Evolutionary conservation across 2,113 vertebrate species (phyloP).

Genomic region (Ploceus nigricollis): DNA sequence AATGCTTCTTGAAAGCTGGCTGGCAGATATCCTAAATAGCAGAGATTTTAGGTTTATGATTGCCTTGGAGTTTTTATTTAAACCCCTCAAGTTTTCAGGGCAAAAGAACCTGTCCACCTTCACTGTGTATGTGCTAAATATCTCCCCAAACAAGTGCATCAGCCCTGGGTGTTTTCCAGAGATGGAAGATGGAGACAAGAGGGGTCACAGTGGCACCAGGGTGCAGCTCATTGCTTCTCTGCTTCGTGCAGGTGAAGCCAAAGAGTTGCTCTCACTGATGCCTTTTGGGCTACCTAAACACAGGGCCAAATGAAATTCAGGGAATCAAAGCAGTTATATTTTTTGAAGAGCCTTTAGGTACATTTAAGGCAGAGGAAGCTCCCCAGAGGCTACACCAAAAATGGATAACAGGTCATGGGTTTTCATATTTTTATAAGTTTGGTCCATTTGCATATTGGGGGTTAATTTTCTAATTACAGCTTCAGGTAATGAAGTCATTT

Average conservation of each 20-base stretch:
- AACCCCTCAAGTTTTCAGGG: neutral
- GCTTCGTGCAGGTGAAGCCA: fast-evolving
- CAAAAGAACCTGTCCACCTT: neutral
- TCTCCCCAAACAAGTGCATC: neutral
- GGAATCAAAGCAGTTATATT: neutral
- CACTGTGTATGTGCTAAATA: fast-evolving
- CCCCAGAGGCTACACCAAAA: neutral
- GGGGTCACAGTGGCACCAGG: fast-evolving
- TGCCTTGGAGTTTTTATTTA: neutral
- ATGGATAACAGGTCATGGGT: fast-evolving
- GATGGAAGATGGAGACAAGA: neutral
- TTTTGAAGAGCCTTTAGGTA: neutral
- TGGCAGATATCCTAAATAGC: neutral
- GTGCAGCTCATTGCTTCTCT: neutral
- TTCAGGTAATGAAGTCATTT: neutral
- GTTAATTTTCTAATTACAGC: neutral
- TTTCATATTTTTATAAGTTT: too few relatives aligned
- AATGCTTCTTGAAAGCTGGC: neutral
- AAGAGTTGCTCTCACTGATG: fast-evolving
- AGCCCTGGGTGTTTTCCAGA: too few relatives aligned
- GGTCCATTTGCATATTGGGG: neutral
- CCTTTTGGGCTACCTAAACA: neutral
- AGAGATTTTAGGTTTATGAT: neutral
- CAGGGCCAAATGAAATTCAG: neutral
- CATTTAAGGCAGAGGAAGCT: fast-evolving